These are phyloP conservation scores for Liodrosophila aerea DNA, from an alignment of 2,888 invertebrate species.

Conservation along the genomic window DNA sequence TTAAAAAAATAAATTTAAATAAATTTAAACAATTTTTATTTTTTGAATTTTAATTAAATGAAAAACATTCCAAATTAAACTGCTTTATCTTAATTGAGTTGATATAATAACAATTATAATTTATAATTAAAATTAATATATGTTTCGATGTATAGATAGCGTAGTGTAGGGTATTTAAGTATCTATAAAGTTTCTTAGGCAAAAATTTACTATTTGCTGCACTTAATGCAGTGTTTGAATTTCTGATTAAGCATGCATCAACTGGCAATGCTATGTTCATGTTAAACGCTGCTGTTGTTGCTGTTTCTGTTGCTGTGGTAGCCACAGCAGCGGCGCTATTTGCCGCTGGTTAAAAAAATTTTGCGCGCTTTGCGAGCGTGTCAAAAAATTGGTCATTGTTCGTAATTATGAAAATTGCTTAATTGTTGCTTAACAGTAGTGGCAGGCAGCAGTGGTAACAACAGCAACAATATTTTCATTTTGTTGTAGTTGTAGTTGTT, in stretches of 20 bases:
- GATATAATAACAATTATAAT: too few relatives aligned
- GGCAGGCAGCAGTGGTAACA: conserved; percentile 41
- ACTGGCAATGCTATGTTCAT: conserved; percentile 35
- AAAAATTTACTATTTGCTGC: conserved; percentile 26
- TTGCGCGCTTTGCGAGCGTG: conserved; percentile 75
- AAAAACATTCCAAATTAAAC: too few relatives aligned
- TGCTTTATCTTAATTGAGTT: too few relatives aligned
- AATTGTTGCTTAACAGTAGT: conserved; percentile 73
- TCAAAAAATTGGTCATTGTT: conserved; percentile 78
- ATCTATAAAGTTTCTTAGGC: conserved; percentile 12
- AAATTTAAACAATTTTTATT: too few relatives aligned
- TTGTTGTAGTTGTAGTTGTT: conserved; percentile 8
- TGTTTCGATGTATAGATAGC: too few relatives aligned
- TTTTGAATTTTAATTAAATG: too few relatives aligned
- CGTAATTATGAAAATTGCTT: conserved; percentile 78
- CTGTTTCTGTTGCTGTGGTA: conserved; percentile 1
- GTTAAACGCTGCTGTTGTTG: conserved; percentile 25
- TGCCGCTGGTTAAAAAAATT: conserved; percentile 73
- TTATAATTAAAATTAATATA: too few relatives aligned
- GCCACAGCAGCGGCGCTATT: conserved; percentile 32
- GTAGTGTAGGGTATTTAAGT: conserved; percentile 26
- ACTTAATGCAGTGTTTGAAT: conserved; percentile 51
- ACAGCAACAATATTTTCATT: conserved; percentile 32
- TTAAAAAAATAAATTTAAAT: too few relatives aligned
- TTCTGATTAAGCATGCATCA: conserved; percentile 61